A percentile compares a stretch with the other conserved stretches of the same genome.
These are phyloP conservation scores for Etheostoma cragini DNA, from an alignment of 2,113 vertebrate genomes.

Conservation along the genomic window DNA sequence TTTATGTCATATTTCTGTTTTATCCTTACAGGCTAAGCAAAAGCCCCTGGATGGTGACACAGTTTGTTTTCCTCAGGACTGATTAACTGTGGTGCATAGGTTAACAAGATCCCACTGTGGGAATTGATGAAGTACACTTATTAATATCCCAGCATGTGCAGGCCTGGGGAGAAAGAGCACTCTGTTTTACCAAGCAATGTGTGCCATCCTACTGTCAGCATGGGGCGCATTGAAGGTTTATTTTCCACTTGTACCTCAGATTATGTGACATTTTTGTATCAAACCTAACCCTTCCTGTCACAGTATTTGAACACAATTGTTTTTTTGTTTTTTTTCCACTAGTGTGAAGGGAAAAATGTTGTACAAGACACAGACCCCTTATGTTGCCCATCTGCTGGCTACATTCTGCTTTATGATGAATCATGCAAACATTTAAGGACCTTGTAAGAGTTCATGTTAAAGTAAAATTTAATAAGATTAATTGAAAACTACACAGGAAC, in stretches of 20 bases:
- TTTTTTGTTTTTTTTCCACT: neutral
- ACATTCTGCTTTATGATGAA: too few relatives aligned
- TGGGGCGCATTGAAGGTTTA: constrained; percentile 33
- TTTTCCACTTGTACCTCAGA: constrained; percentile 62
- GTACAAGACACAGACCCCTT: too few relatives aligned
- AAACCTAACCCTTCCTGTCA: constrained; percentile 34
- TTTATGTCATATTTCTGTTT: neutral
- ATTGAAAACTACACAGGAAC: neutral
- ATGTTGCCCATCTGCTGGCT: too few relatives aligned
- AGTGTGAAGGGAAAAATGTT: neutral
- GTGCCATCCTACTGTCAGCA: constrained; percentile 52
- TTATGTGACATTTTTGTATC: constrained; percentile 53
- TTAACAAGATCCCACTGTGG: constrained; percentile 74
- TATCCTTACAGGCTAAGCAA: constrained; percentile 7
- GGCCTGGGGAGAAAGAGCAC: constrained; percentile 45
- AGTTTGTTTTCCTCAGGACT: constrained; percentile 56
- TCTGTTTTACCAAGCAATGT: constrained; percentile 67
- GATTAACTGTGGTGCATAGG: constrained; percentile 68
- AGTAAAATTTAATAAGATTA: too few relatives aligned
- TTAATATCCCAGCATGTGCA: constrained; percentile 74
- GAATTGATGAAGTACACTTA: constrained; percentile 75
- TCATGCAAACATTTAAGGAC: too few relatives aligned
- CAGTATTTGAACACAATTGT: neutral
- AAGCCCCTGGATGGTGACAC: constrained; percentile 45
- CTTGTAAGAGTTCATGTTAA: too few relatives aligned